Evolutionary conservation across 2,888 invertebrate genomes (phyloP), one percentile per base, ranked within the genome.

Genomic region (Amaurobius ferox): DNA sequence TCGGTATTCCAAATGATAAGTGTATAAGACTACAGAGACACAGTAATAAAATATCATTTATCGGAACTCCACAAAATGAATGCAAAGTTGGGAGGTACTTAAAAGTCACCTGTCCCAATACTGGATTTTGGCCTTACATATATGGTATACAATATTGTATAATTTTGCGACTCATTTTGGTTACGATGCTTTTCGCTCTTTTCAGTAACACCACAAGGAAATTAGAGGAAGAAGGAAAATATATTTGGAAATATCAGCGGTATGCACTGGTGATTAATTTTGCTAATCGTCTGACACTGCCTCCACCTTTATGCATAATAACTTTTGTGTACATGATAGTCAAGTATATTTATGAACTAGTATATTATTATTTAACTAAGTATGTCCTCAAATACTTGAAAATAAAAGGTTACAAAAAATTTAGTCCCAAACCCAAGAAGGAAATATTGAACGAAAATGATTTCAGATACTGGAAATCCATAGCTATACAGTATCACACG

Each of bases 131-230:
- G 88, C 83, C 89, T 9, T 89, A 89, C 55, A 32, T 87, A 30
- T 81, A 89, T 32, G 87, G 89, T 9, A 83, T 90, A 11, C 89
- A 90, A 77, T 90, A 89, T 77, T 86, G 91, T n/a, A 80, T 90
- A n/a, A 78, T 90, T 13, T 87, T 91, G 28, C 90, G 91, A 87
- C 88, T 91, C n/a, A 89, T 91, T 67, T 89, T 91, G 6, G 89
- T 90, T 88, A 91, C 91, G 0, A 88, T 91, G 77, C 89, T 91
- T 2, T 91, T 90, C 79, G 91, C 91, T 0, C 88, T 91, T 68
- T 91, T 91, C 88, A 90, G 90, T 70, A 44, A 62, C 28, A 81
- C 81, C 2, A 61, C 68, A n/a, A 68, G 26, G 13, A 86, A 74
- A 40, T 29, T 89, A 11, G 77, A 81, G 29, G 67, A 70, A 7